These are phyloP conservation scores for Linyphia triangularis DNA, from an alignment of 2,888 invertebrate genomes.

Conservation along the genomic window DNA sequence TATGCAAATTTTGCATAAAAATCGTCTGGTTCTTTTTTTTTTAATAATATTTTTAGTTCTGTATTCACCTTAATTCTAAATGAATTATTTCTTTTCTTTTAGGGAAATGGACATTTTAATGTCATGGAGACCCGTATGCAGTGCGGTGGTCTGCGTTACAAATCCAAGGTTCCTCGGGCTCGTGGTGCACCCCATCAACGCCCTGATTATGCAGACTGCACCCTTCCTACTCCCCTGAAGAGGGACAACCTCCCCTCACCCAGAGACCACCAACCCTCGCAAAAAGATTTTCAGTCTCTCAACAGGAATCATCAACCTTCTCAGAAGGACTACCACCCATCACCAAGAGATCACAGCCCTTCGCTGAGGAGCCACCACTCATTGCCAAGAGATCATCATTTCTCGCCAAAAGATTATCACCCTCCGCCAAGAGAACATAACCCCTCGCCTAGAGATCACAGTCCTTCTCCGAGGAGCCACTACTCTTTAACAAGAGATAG, in stretches of 20 bases:
- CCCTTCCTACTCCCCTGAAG: constrained; percentile 2
- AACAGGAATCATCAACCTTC: not conserved
- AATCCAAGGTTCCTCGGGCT: constrained; percentile 65
- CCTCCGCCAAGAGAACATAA: not conserved
- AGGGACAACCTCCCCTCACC: not conserved
- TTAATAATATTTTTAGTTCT: no score
- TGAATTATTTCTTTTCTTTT: not conserved
- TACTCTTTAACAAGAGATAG: not conserved
- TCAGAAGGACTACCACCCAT: not conserved
- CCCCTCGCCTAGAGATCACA: no score
- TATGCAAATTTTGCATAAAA: no score
- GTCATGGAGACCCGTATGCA: constrained; percentile 34
- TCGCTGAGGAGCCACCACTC: not conserved
- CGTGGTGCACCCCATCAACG: constrained; percentile 19
- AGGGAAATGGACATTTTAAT: constrained; percentile 61
- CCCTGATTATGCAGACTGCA: not conserved
- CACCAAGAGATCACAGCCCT: not conserved
- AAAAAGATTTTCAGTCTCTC: not conserved
- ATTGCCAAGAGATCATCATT: not conserved
- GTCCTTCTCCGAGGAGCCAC: not conserved
- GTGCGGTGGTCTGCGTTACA: constrained; percentile 48
- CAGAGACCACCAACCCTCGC: not conserved
- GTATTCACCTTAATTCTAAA: no score
- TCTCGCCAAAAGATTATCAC: not conserved
- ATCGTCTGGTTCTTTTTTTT: no score